Evolutionary conservation across 2,888 invertebrate genomes (phyloP).

Genomic region (Tribolium freemani): DNA sequence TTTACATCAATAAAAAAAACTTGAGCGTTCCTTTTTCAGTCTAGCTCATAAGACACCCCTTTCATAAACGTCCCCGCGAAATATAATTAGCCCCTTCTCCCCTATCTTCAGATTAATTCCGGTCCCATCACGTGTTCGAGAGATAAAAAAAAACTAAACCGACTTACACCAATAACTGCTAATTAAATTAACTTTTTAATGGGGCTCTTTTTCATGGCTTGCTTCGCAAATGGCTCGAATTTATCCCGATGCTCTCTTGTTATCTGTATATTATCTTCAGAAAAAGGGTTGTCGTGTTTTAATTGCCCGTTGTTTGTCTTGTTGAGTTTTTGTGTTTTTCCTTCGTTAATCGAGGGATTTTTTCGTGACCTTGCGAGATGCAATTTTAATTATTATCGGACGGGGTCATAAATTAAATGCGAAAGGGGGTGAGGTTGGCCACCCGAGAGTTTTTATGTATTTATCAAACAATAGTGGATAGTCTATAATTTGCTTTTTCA

Average conservation of each 20-base stretch:
- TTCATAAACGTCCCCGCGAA: constrained; percentile 25
- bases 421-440: constrained; percentile 49
- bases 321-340: constrained; percentile 53
- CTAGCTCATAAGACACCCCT: constrained; percentile 6
- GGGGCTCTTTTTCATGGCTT: constrained; percentile 58
- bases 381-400: constrained; percentile 51
- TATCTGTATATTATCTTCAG: constrained; percentile 62
- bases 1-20: constrained; percentile 56
- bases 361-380: constrained; percentile 36
- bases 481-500: constrained; percentile 55
- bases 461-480: constrained; percentile 54
- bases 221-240: constrained; percentile 57
- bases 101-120: constrained; percentile 34
- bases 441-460: constrained; percentile 49
- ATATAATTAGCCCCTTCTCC: constrained; percentile 35
- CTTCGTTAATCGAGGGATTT: constrained; percentile 56
- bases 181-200: constrained; percentile 67
- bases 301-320: constrained; percentile 62
- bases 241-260: constrained; percentile 60
- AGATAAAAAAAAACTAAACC: constrained; percentile 58
- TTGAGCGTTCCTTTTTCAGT: background rate
- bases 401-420: constrained; percentile 47
- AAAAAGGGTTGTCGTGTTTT: constrained; percentile 62
- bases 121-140: constrained; percentile 48
- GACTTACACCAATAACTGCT: constrained; percentile 65